Conservation (phyloP, 2,888 invertebrate species). For the Luffia ferchaultella region DNA sequence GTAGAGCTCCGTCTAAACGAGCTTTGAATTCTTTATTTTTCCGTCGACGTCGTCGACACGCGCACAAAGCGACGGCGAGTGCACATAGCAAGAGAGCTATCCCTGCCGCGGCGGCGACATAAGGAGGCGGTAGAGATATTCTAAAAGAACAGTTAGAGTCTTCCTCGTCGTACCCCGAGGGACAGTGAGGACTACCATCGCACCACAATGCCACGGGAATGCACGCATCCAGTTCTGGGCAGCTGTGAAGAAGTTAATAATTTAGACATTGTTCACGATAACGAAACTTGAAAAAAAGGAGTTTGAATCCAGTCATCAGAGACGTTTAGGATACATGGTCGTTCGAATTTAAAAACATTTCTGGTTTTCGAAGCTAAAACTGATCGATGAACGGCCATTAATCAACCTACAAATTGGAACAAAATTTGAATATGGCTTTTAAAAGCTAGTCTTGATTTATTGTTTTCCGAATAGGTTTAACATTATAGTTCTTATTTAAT, state of each 20-base stretch:
- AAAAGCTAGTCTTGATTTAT: too few relatives aligned
- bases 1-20: constrained; percentile 64
- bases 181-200: constrained; percentile 81
- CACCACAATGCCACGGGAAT: constrained; percentile 83
- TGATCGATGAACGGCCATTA: too few relatives aligned
- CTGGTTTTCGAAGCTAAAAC: too few relatives aligned
- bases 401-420: too few relatives aligned
- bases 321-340: too few relatives aligned
- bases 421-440: too few relatives aligned
- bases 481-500: too few relatives aligned
- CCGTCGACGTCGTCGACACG: constrained; percentile 66
- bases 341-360: too few relatives aligned
- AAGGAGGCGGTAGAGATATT: constrained; percentile 72
- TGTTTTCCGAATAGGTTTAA: too few relatives aligned
- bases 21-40: constrained; percentile 70
- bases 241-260: constrained; percentile 52
- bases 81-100: constrained; percentile 67
- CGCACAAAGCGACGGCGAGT: constrained; percentile 66
- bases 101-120: constrained; percentile 71
- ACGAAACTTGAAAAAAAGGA: too few relatives aligned
- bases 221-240: constrained; percentile 83
- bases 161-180: constrained; percentile 83
- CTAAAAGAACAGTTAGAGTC: constrained; percentile 78
- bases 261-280: too few relatives aligned
- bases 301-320: too few relatives aligned